Conservation (phyloP, 2,888 invertebrate species). For the Amiota communis region DNA sequence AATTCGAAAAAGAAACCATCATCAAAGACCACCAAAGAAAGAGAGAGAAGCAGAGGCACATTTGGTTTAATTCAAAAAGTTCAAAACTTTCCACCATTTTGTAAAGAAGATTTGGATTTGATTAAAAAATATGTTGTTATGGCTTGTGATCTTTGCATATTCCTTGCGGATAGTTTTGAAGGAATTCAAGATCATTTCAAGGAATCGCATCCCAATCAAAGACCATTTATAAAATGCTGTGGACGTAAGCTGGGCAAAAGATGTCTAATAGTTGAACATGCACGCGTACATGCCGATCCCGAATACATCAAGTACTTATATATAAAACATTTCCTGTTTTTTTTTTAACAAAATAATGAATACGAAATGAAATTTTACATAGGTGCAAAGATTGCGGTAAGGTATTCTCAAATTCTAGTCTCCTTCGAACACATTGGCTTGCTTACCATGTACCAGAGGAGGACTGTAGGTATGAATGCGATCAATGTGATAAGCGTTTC, state of each 20-base stretch:
- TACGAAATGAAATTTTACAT: slow-evolving; percentile 3
- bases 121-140: slow-evolving; percentile 70
- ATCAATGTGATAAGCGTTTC: slow-evolving; percentile 69
- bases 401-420: slow-evolving; percentile 68
- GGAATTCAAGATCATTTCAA: slow-evolving; percentile 69
- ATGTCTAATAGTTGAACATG: slow-evolving; percentile 70
- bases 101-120: slow-evolving; percentile 62
- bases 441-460: slow-evolving; percentile 69
- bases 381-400: slow-evolving; percentile 70
- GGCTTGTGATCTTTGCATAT: slow-evolving; percentile 69
- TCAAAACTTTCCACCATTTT: slow-evolving; percentile 57
- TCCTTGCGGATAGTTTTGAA: slow-evolving; percentile 64
- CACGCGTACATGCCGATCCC: slow-evolving; percentile 71
- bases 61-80: slow-evolving; percentile 26
- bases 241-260: slow-evolving; percentile 70
- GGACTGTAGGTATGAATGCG: slow-evolving; percentile 67
- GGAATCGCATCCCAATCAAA: slow-evolving; percentile 58
- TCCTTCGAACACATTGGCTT: slow-evolving; percentile 67
- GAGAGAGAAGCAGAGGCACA: slow-evolving; percentile 13
- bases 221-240: slow-evolving; percentile 69
- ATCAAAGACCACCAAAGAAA: slow-evolving; percentile 36
- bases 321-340: slow-evolving; percentile 7
- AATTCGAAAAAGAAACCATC: slow-evolving; percentile 25
- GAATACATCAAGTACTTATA: slow-evolving; percentile 71
- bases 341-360: neutral